These are phyloP conservation scores for Sciurus carolinensis DNA, from an alignment of 2,797 vertebrate genomes.

Conservation along the genomic window DNA sequence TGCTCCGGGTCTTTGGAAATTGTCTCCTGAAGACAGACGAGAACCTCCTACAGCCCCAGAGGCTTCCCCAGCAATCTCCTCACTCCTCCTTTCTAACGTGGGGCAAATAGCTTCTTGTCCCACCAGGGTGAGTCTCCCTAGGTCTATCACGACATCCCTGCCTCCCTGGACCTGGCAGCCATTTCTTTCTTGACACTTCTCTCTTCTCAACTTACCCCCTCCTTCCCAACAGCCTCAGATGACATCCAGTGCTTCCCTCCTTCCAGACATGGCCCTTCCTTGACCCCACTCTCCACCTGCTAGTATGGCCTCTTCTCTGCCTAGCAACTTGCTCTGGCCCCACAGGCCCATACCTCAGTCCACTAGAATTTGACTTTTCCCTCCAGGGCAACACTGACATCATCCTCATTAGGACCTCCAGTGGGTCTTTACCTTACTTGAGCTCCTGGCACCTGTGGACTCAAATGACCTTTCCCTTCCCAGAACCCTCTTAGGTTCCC, in stretches of 20 bases:
- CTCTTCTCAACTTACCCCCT: neutral
- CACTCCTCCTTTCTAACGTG: accelerated
- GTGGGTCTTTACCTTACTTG: neutral
- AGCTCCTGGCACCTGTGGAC: neutral
- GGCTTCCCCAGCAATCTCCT: neutral
- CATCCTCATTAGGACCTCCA: neutral
- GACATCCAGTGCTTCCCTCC: neutral
- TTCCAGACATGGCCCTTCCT: neutral
- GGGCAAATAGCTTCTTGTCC: neutral
- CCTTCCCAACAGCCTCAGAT: neutral
- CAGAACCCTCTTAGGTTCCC: neutral
- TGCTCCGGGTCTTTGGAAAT: neutral
- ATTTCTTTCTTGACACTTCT: neutral
- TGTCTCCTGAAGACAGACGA: neutral
- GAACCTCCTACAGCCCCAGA: neutral
- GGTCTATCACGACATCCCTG: neutral
- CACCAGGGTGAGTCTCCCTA: neutral
- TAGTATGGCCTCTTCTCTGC: too few species aligned
- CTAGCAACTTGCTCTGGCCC: neutral
- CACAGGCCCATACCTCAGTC: neutral
- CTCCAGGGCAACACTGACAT: accelerated
- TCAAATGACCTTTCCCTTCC: neutral
- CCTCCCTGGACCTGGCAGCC: neutral
- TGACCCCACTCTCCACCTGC: neutral
- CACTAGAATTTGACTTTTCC: neutral